Base-by-base conservation (phyloP, 2,113 vertebrate species). In the Thoracochromis brauschi region DNA sequence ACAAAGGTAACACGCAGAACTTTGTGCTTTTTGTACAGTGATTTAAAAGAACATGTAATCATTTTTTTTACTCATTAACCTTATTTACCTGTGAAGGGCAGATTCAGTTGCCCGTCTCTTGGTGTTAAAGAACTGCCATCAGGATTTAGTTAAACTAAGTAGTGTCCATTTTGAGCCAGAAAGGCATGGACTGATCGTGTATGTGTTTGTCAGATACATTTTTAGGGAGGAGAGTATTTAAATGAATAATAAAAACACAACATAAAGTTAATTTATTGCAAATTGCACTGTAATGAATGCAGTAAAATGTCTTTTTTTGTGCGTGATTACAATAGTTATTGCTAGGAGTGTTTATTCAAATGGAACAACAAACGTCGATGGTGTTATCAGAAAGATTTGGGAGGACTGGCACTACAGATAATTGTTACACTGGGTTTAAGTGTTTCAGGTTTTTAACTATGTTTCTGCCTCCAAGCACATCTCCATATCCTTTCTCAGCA, bases 1-100 rank as follows among this genome's bases (percentile, higher is more conserved):
- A 98, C 97, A 5, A 98, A 98, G 97, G 97, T 98, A 78, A 51
- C 45, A 49, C 2, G 2, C 42, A 49, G 6, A 31, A 49, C 6
- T 31, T 49, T 47, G 21, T 45, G 68, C 24, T 75, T 75, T 47
- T 29, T 29, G 13, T 47, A 75, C 9, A 47, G 68, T 26, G 40
- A 47, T 47, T 9, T 45, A 26, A 73, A 45, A 10, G 21, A 73
- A 45, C 2, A 73, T 17, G 12, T 73, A 26, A 73, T 42, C 13
- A 45, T 45, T 45, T 45, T 1, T 24, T 45, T 71, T 45, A 71
- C n/a, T 71, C 65, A 6, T 71, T 71, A 42, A 4, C 13, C 65
- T 26, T 42, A 71, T 71, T 71, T 71, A 7, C 65, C 40, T 5
- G 6, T 29, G n/a, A 47, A 47, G 24, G 9, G 9, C 68, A 29